Evolutionary conservation across 2,888 invertebrate genomes (phyloP), one percentile per base, ranked within the genome.

Genomic region (Thera obeliscata): DNA sequence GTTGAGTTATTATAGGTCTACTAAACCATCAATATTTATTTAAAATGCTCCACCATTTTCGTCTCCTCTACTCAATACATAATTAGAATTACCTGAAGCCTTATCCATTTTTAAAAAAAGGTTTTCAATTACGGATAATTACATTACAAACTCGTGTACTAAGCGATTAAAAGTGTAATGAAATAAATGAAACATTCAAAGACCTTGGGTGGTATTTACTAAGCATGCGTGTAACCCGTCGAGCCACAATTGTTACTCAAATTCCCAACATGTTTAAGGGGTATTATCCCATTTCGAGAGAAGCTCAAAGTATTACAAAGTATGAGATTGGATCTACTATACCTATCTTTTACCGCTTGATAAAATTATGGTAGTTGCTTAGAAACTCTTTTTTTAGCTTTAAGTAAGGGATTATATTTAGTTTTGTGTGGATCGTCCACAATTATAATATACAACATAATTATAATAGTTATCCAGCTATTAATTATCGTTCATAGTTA

Each of bases 401-500:
- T 22, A 46, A 56, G 36, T 52, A 52, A 41, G 38, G 22, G 43
- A 43, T 56, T 52, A n/a, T 67, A 63, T 64, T 72, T 64, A 69
- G 66, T 22, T 22, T 22, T 22, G 22, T 22, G 22, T 22, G 22
- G 22, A 22, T 22, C 22, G 22, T 22, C 22, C 22, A 22, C 22
- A 22, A 22, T 22, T 22, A 22, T 22, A 22, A 22, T 22, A 22
- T 22, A 22, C 22, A 22, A 22, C 22, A 22, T 22, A 22, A 22
- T 22, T 22, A 22, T 22, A 22, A 22, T 22, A 22, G 22, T 66
- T 70, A 46, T 54, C 41, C 49, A 70, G 60, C 22, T 58, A 69
- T 72, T 56, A 70, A 70, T 74, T 67, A 74, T 70, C 64, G 72
- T 69, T 66, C 58, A 68, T 70, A 67, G 68, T 67, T 65, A 70